A percentile compares a stretch with the other conserved stretches of the same genome.
phyloP scores from a whole-genome alignment of 2,888 invertebrate species.

The Dilophus febrilis region DNA sequence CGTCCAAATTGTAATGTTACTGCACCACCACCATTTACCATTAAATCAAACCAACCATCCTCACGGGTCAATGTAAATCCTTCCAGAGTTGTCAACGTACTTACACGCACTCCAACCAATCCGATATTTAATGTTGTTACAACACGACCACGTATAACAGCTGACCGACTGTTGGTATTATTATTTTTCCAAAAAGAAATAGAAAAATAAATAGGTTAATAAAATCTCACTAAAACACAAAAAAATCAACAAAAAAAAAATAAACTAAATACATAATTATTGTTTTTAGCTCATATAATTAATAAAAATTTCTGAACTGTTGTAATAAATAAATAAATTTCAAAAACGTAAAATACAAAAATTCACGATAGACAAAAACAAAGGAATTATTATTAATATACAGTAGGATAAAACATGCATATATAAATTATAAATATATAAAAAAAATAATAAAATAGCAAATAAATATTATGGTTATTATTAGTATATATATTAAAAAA shows the following conservation, averaged over 20 bases:
- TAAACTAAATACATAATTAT: neutral
- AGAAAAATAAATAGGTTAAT: neutral
- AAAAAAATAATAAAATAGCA: too few species aligned
- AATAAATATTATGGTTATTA: too few species aligned
- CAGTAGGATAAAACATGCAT: too few species aligned
- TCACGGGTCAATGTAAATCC: constrained; percentile 88
- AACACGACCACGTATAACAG: constrained; percentile 91
- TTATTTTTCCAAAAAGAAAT: neutral
- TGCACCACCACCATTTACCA: constrained; percentile 98
- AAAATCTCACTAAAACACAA: too few species aligned
- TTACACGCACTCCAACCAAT: constrained; percentile 87
- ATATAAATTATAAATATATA: too few species aligned
- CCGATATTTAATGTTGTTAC: constrained; percentile 82
- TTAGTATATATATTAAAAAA: too few species aligned
- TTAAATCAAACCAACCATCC: constrained; percentile 92
- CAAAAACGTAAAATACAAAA: neutral
- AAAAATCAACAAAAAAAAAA: neutral
- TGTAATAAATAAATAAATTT: neutral
- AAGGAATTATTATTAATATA: too few species aligned
- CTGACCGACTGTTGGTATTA: constrained; percentile 60
- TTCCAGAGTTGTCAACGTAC: constrained; percentile 83
- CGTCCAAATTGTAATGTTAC: constrained; percentile 89
- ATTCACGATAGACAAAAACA: constrained; percentile 1
- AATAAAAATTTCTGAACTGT: neutral
- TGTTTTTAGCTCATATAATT: too few species aligned